Conservation (phyloP, 1,140 invertebrate species). For the Sinonovacula constricta region DNA sequence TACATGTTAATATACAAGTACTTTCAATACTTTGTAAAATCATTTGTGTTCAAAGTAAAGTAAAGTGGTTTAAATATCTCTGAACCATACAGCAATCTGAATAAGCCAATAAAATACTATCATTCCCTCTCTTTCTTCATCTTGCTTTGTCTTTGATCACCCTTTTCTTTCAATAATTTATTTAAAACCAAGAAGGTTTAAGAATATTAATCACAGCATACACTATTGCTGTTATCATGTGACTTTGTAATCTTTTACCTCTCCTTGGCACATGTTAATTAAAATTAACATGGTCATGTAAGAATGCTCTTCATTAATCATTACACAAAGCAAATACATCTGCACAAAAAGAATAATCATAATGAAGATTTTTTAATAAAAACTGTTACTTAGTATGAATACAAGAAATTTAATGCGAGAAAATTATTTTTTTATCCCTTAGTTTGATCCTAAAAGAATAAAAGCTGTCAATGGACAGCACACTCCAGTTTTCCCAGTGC, state of each 20-base stretch:
- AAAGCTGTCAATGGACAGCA: neutral
- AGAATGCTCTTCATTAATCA: too few relatives aligned
- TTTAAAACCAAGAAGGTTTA: too few relatives aligned
- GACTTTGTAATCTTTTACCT: too few relatives aligned
- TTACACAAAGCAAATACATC: too few relatives aligned
- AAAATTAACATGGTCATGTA: too few relatives aligned
- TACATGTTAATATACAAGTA: too few relatives aligned
- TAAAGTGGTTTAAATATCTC: constrained; percentile 5
- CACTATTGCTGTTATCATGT: too few relatives aligned
- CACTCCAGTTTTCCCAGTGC: neutral
- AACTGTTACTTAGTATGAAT: neutral
- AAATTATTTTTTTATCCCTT: neutral
- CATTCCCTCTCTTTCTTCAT: neutral
- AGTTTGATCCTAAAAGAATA: neutral
- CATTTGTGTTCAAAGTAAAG: neutral
- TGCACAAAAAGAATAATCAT: neutral
- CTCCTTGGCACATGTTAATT: too few relatives aligned
- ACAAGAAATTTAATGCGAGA: neutral
- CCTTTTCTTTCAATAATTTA: neutral
- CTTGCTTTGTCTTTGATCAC: neutral
- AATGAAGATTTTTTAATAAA: neutral
- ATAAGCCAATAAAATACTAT: neutral
- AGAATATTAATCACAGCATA: too few relatives aligned
- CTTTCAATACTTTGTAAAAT: too few relatives aligned
- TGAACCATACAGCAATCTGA: neutral